A percentile compares a stretch with the other conserved stretches of the same genome.
These are phyloP conservation scores for Turdus rufiventris DNA, from an alignment of 2,113 vertebrate species.

Conservation along the genomic window DNA sequence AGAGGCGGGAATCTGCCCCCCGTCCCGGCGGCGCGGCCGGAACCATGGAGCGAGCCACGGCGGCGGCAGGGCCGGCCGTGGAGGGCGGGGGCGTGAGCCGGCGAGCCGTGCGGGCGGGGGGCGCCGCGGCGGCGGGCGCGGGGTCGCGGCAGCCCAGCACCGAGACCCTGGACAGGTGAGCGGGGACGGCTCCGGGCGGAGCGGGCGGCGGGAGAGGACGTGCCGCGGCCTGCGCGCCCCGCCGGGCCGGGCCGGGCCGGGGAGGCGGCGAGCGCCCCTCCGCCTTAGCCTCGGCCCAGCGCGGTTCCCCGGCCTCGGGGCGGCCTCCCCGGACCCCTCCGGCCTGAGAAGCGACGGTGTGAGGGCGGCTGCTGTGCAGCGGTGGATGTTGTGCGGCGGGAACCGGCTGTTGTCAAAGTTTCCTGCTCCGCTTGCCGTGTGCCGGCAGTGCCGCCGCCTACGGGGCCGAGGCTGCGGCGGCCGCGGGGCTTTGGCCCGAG, in stretches of 20 bases:
- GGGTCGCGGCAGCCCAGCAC: background rate
- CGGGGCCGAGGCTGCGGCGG: background rate
- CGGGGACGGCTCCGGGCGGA: background rate
- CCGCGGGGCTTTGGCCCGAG: background rate
- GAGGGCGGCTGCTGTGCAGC: background rate
- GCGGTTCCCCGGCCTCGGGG: background rate
- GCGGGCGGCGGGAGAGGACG: background rate
- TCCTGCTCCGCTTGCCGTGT: background rate
- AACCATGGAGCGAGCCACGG: too few relatives aligned
- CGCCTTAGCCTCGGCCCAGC: background rate
- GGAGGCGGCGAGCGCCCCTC: background rate
- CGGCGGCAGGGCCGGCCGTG: too few relatives aligned
- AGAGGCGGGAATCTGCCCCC: background rate
- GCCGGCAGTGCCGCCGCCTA: background rate
- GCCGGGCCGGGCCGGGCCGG: background rate
- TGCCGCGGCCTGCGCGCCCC: too few relatives aligned
- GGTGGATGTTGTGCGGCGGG: background rate
- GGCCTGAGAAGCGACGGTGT: fast-evolving
- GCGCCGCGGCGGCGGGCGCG: background rate
- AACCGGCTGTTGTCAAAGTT: background rate
- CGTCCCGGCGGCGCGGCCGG: too few relatives aligned
- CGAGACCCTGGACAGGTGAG: background rate
- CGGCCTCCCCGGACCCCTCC: background rate
- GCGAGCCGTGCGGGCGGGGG: background rate
- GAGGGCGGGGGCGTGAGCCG: background rate